Evolutionary conservation across 2,113 vertebrate genomes (phyloP).

Genomic region (Nerophis lumbriciformis): DNA sequence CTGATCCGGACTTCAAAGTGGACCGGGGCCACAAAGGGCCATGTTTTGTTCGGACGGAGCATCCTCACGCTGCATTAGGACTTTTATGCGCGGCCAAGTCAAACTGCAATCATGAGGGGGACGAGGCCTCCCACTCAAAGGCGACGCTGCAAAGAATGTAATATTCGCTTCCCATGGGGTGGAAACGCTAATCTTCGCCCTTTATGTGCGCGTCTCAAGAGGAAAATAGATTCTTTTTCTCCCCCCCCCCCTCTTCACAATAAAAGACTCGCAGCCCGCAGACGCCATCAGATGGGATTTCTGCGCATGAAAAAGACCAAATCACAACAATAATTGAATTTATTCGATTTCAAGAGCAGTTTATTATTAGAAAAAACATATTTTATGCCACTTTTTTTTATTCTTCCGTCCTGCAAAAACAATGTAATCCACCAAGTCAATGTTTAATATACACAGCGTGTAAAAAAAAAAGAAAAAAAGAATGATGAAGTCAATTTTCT

Average conservation of each 20-base stretch:
- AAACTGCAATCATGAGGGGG: conserved; percentile 95
- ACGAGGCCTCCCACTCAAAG: conserved; percentile 81
- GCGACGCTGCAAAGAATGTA: conserved; percentile 90
- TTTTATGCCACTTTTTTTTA: too few relatives aligned
- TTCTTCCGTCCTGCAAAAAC: too few relatives aligned
- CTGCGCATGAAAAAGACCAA: too few relatives aligned
- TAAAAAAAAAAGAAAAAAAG: background rate
- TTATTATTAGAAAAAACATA: too few relatives aligned
- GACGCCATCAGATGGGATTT: conserved; percentile 33
- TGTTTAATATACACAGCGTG: too few relatives aligned
- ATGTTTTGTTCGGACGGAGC: conserved; percentile 92
- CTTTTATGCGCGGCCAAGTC: conserved; percentile 97
- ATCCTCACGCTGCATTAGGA: conserved; percentile 99
- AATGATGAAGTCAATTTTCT: too few relatives aligned
- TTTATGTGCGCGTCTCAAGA: conserved; percentile 64
- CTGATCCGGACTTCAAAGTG: conserved; percentile 95
- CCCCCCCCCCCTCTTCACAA: conserved; percentile 4
- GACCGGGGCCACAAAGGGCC: conserved; percentile 83
- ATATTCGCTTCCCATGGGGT: conserved; percentile 85
- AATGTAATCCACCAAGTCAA: too few relatives aligned
- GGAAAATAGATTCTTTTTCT: conserved; percentile 63
- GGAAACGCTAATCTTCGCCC: conserved; percentile 69
- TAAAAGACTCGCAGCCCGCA: conserved; percentile 50
- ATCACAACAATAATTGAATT: too few relatives aligned
- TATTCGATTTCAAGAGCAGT: too few relatives aligned